A percentile compares a stretch with the other conserved stretches of the same genome.
phyloP scores from a whole-genome alignment of 2,888 invertebrate genomes.

The Julus scandinavius region DNA sequence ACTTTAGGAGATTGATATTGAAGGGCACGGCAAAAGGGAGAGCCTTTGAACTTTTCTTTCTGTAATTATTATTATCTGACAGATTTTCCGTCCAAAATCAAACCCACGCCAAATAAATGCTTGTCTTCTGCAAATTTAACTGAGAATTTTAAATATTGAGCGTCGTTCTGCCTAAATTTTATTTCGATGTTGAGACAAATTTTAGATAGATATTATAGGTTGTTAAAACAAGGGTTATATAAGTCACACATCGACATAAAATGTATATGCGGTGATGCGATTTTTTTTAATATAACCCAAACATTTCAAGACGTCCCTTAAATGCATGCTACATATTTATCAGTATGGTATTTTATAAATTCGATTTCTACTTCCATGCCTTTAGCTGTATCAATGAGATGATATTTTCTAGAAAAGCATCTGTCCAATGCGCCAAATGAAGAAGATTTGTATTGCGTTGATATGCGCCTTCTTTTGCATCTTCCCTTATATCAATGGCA shows the following conservation, averaged over 20 bases:
- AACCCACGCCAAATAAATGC: conserved; percentile 1
- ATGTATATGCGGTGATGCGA: no score
- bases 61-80: conserved; percentile 13
- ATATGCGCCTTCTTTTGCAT: conserved; percentile 17
- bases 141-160: background rate
- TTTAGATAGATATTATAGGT: no score
- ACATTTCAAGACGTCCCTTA: no score
- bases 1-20: background rate
- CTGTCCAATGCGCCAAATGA: background rate
- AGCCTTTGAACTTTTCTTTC: background rate
- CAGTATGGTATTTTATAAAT: no score
- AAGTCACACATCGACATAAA: no score
- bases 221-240: no score
- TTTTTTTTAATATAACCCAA: no score
- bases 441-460: background rate
- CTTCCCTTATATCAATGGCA: background rate
- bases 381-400: background rate
- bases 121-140: background rate
- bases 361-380: background rate
- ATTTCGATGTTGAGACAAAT: no score
- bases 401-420: background rate
- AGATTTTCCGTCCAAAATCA: background rate
- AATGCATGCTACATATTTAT: no score
- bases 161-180: no score
- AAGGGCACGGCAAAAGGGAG: background rate